A percentile compares a stretch with the other conserved stretches of the same genome.
Evolutionary conservation across 2,888 invertebrate genomes (phyloP).

Genomic region (Cataglyphis livida): DNA sequence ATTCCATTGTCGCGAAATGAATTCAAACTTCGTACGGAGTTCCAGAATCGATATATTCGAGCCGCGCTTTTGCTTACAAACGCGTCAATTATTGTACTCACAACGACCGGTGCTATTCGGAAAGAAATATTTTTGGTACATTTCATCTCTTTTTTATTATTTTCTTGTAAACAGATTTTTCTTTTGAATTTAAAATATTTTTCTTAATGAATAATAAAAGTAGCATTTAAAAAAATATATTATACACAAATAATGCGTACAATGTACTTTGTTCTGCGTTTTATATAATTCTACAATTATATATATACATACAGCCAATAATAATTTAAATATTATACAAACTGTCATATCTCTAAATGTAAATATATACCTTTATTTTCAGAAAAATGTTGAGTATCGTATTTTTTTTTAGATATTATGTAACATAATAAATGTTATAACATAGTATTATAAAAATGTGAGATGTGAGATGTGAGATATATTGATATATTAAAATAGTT

Average conservation of each 20-base stretch:
- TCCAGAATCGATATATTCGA: conserved; percentile 42
- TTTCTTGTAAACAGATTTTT: neutral
- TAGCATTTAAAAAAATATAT: too few relatives aligned
- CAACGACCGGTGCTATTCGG: neutral
- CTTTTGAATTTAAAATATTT: neutral
- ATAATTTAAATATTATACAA: neutral
- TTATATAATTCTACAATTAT: neutral
- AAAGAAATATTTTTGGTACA: conserved; percentile 38
- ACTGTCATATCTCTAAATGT: neutral
- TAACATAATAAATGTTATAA: neutral
- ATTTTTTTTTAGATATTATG: neutral
- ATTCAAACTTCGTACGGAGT: conserved; percentile 6
- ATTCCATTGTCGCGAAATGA: conserved; percentile 20
- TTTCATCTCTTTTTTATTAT: neutral
- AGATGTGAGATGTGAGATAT: too few relatives aligned
- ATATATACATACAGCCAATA: neutral
- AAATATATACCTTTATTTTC: conserved; percentile 9
- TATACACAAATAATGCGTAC: neutral
- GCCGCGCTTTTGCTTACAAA: conserved; percentile 44
- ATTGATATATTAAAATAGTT: neutral
- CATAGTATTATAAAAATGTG: neutral
- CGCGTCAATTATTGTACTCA: conserved; percentile 31
- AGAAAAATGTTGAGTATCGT: neutral
- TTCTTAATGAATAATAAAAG: too few relatives aligned
- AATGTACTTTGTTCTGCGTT: neutral